phyloP scores from a whole-genome alignment of 2,888 invertebrate genomes.

The Danaus chrysippus region DNA sequence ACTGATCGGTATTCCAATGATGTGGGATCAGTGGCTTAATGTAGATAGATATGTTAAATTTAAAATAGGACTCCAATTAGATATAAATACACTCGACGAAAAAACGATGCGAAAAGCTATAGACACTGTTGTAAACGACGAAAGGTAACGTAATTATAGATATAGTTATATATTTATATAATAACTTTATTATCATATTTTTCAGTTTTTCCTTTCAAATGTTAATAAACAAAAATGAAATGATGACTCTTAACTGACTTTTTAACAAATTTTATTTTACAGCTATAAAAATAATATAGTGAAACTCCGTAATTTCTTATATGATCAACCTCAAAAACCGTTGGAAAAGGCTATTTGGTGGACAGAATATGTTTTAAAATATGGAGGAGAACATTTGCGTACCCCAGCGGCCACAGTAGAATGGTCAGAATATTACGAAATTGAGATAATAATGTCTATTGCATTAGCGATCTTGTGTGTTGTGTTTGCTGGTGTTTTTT shows the following conservation, averaged over 20 bases:
- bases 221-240: not conserved
- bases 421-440: conserved; percentile 33
- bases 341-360: conserved; percentile 46
- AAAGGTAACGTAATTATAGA: conserved; percentile 30
- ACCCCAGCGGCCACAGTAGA: conserved; percentile 37
- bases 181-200: not conserved
- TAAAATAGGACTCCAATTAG: conserved; percentile 46
- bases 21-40: conserved; percentile 59
- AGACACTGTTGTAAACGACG: conserved; percentile 29
- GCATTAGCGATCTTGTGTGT: not conserved
- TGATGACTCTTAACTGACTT: not conserved
- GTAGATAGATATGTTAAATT: conserved; percentile 42
- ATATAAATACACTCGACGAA: conserved; percentile 40
- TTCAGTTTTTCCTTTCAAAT: no score
- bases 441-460: conserved; percentile 11
- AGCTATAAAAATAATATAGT: conserved; percentile 35
- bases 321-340: conserved; percentile 32
- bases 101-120: conserved; percentile 39
- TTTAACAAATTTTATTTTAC: conserved; percentile 9
- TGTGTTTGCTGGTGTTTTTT: not conserved
- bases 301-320: conserved; percentile 30
- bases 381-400: conserved; percentile 37
- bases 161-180: not conserved
- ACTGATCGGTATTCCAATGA: conserved; percentile 55
- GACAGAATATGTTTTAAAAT: conserved; percentile 41